Conservation (phyloP, 2,888 invertebrate species). For the Ormyrus pomaceus region DNA sequence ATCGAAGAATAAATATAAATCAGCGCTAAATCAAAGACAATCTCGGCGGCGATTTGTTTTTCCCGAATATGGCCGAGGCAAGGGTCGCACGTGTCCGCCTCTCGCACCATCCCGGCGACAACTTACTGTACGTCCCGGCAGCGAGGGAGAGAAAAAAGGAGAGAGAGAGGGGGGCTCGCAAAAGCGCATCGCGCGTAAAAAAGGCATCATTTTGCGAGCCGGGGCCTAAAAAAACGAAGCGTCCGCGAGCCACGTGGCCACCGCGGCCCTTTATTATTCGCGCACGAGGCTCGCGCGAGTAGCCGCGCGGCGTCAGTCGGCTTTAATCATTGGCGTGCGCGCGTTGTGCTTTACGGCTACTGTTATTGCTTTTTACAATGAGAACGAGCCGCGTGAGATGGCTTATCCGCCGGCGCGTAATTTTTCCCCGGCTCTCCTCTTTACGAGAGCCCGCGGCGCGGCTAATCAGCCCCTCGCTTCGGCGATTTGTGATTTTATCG, state of each 20-base stretch:
- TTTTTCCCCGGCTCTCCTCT: background rate
- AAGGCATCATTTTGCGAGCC: conserved; percentile 21
- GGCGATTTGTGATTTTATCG: conserved; percentile 28
- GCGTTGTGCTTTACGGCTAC: conserved; percentile 17
- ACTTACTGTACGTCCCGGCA: conserved; percentile 1
- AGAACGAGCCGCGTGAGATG: background rate
- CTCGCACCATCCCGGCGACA: background rate
- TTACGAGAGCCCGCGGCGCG: background rate
- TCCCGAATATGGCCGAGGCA: conserved; percentile 22
- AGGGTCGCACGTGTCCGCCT: conserved; percentile 34
- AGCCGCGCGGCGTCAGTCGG: background rate
- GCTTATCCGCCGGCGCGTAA: background rate
- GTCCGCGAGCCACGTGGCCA: conserved; percentile 32
- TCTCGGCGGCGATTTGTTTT: conserved; percentile 46
- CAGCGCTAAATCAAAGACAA: conserved; percentile 49
- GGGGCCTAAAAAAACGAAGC: conserved; percentile 6
- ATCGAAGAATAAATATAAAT: conserved; percentile 44
- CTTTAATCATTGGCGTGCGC: conserved; percentile 39
- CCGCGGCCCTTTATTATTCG: conserved; percentile 44
- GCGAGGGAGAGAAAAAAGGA: background rate
- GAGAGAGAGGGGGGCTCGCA: background rate
- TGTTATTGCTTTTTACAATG: conserved; percentile 42
- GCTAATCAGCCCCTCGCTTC: background rate
- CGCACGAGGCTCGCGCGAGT: conserved; percentile 20
- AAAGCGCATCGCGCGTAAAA: conserved; percentile 38